Conservation (phyloP, 2,113 vertebrate genomes). For the Cebidichthys violaceus region DNA sequence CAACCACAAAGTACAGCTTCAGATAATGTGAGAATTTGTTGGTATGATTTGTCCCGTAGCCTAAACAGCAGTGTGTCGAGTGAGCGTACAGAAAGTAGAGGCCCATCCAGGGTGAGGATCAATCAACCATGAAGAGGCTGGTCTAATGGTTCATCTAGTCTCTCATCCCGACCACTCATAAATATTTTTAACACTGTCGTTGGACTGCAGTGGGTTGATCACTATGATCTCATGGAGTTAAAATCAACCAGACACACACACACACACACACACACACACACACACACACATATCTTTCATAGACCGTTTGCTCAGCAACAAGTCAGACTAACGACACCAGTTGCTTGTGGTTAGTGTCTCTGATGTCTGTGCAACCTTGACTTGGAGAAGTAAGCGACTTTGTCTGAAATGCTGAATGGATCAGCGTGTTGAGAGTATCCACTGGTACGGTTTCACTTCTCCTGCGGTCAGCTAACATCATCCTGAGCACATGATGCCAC, state of each 20-base stretch:
- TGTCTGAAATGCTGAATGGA: slow-evolving; percentile 58
- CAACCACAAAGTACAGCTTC: background rate
- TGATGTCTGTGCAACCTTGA: slow-evolving; percentile 42
- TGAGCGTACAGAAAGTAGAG: background rate
- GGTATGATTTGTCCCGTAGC: background rate
- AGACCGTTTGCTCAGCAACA: slow-evolving; percentile 20
- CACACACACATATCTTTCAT: background rate
- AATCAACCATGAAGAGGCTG: background rate
- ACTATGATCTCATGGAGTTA: slow-evolving; percentile 24
- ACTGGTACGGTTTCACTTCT: slow-evolving; percentile 64
- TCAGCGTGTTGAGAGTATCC: background rate
- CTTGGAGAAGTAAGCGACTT: slow-evolving; percentile 50
- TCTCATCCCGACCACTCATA: background rate
- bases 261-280: background rate
- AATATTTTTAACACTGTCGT: slow-evolving; percentile 9
- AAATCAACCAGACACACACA: background rate
- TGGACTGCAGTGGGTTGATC: background rate
- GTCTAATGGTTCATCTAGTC: background rate
- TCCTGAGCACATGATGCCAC: slow-evolving; percentile 54
- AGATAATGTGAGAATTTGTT: background rate
- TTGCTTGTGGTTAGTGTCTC: background rate
- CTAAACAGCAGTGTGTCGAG: background rate
- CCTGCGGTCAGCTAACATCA: background rate
- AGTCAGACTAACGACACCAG: background rate
- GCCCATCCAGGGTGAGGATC: background rate